Evolutionary conservation across 1,140 invertebrate species (phyloP), one percentile per base, ranked within the genome.

Genomic region (Sinella curviseta): DNA sequence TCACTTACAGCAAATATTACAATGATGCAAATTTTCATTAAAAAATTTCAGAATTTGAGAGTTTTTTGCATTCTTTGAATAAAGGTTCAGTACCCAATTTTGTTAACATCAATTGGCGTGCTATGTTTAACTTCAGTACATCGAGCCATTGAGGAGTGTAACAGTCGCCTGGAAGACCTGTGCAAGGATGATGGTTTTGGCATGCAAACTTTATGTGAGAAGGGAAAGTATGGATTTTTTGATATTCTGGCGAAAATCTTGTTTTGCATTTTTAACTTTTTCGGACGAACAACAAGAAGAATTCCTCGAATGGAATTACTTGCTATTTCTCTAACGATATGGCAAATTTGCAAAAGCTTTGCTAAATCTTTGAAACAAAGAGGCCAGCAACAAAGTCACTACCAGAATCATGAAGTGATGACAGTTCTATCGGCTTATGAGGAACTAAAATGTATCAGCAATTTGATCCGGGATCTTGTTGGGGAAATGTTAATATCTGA

Each of bases 321-420:
- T 24, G 30, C 31, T 2, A 70, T 70, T 33, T 8, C 65, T 33
- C 24, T 70, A 12, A 70, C 65, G 8, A 14, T 70, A 14, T 70
- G 65, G 65, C 65, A 70, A n/a, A 8, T 70, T 3, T 70, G 65
- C 31, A 70, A 70, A 70, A 70, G 65, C 24, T 70, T 70, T 70
- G 26, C 3, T 4, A 31, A 31, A 70, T 70, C 14, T 1, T 31
- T 70, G n/a, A 8, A 70, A 26, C 3, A 65, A 4, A 65, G 4
- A 20, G 8, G 39, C 20, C 8, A 48, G 8, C 8, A 26, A 65
- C 4, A 65, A 65, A n/a, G 16, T 26, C 26, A 12, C 16, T n/a
- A 65, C 8, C 16, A 65, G 39, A 8, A n/a, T 4, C 24, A 65
- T 26, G 57, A 65, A 65, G 24, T 26, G 8, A 26, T 12, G 24